Base-by-base conservation (phyloP, 2,113 vertebrate genomes). In the Gallinago paraguaiae region DNA sequence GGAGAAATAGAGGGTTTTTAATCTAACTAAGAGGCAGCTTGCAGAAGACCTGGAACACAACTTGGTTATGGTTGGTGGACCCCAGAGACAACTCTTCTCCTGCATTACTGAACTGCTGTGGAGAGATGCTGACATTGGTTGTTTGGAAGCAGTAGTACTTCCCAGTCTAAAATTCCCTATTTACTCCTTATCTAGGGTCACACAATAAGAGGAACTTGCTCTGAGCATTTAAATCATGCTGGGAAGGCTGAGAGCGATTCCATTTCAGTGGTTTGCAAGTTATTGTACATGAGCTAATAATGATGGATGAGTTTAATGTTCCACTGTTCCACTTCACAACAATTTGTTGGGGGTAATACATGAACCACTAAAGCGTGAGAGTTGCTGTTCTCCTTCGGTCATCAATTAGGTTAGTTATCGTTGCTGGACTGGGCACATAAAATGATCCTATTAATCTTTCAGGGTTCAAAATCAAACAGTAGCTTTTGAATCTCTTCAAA, bases 221-320 rank as follows among this genome's bases (percentile, higher is more conserved):
- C 37, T 54, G n/a, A 88, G 70, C 25, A 27, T 46, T 90, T 72
- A 86, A 67, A 17, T 75, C 16, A 5, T 65, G 24, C 48, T 71
- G 45, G 20, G 43, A 88, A 89, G 30, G 11, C 80, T 83, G 39
- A 86, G 46, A 78, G 7, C 2, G 3, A 75, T 75, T 86, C 72
- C 33, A 60, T 46, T 91, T 92, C 69, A 41, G 63, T 71, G 82
- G 51, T 78, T 75, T 60, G 20, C 43, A 75, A 68, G 56, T 60
- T 71, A 79, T 17, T 82, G 82, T 68, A 51, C 46, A 15, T 19
- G 74, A 91, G 35, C 33, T 94, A 91, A 92, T 83, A 85, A 68
- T 88, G 94, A 95, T 17, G 14, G 56, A 93, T 93, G 43, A 82
- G n/a, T 51, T 60, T 63, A 81, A 78, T 68, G 39, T 46, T 92